A percentile compares a stretch with the other conserved stretches of the same genome.
phyloP scores from a whole-genome alignment of 2,113 vertebrate species.

The Eclectus roratus region DNA sequence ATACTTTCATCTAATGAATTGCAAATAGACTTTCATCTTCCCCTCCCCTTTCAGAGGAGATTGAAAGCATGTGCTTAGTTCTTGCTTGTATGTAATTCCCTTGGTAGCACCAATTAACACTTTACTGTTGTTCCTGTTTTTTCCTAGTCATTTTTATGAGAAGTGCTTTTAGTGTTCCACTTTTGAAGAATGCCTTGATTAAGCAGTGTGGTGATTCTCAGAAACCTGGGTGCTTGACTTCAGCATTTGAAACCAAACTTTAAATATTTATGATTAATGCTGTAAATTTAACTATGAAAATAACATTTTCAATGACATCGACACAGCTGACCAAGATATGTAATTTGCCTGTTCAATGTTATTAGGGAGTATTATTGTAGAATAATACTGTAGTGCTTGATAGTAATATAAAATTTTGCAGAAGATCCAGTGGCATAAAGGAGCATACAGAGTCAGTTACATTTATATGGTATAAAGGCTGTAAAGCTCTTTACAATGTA shows the following conservation, averaged over 20 bases:
- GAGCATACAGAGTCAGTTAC: neutral
- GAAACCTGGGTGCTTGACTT: neutral
- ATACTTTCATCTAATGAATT: neutral
- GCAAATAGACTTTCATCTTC: neutral
- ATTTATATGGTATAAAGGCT: neutral
- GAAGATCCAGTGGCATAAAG: neutral
- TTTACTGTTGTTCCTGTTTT: neutral
- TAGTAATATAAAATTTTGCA: neutral
- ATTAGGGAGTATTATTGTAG: neutral
- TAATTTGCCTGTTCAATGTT: neutral
- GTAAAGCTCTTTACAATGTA: neutral
- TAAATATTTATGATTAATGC: neutral
- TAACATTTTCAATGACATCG: neutral
- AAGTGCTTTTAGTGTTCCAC: neutral
- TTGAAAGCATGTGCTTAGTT: neutral
- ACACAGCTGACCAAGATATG: neutral
- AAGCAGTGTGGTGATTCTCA: neutral
- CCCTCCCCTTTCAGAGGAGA: neutral
- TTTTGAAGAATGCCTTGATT: neutral
- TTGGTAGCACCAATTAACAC: neutral
- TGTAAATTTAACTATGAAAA: neutral
- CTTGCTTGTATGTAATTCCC: neutral
- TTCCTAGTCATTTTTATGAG: neutral
- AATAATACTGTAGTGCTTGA: neutral
- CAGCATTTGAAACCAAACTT: neutral